Evolutionary conservation across 2,113 vertebrate genomes (phyloP), one percentile per base, ranked within the genome.

Genomic region (Ciconia stormi): DNA sequence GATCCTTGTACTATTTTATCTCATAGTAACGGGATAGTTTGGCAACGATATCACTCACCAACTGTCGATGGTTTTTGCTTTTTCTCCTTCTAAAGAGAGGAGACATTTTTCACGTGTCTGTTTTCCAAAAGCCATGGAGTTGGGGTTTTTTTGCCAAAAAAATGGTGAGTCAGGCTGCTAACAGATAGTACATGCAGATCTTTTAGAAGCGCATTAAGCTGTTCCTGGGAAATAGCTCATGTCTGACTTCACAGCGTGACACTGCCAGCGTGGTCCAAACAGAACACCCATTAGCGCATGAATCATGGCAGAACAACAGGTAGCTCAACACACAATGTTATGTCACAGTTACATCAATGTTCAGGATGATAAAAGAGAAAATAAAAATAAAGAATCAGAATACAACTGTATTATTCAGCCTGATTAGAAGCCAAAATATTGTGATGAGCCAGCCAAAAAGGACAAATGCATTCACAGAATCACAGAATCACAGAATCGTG

Each of bases 121-220:
- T 53, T 95, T 66, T 74, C 74, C 8, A 19, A 93, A 95, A 94
- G 52, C 27, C 32, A 36, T 25, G 30, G 52, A 66, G 26, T 65
- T 81, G 29, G 26, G 7, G 1, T 18, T 7, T 26, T 81, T 95
- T 58, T 83, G 76, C 73, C 93, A 87, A 62, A 67, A 15, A 92
- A 71, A 78, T 11, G 67, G 46, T 96, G 93, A 96, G 66, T 94
- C 89, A 95, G 62, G 32, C 55, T 78, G 34, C 72, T 46, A 78
- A 32, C 3, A 93, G 88, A 89, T 15, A 97, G 90, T 67, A 97
- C 94, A 91, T 36, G 77, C 42, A 96, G 96, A 97, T 83, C 94
- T 91, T 65, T 90, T 49, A 77, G 61, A 86, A 71, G 50, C 0
- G 0, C 55, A 27, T 53, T 32, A 62, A 76, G 70, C 44, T 4